Conservation (phyloP, 2,113 vertebrate genomes). For the Mandrillus leucophaeus region DNA sequence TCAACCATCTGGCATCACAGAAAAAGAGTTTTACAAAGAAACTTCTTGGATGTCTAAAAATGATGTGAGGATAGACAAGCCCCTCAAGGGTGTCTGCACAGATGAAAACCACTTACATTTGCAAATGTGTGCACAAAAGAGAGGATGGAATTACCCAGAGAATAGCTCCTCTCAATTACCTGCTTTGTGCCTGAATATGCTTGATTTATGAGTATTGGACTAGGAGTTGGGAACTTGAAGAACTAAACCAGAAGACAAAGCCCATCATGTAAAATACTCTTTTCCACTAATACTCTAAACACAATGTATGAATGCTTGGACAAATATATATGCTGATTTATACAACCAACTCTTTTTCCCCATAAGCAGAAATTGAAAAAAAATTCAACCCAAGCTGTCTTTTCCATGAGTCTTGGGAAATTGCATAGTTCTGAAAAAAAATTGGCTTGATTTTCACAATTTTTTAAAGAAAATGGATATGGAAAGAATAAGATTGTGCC, state of each 20-base stretch:
- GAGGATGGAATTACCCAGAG: background rate
- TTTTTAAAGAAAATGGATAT: conserved; percentile 50
- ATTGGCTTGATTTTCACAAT: conserved; percentile 67
- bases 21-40: conserved; percentile 59
- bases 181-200: conserved; percentile 50
- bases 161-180: conserved; percentile 38
- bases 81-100: conserved; percentile 56
- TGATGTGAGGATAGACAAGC: conserved; percentile 43
- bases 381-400: conserved; percentile 71
- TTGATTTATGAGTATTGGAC: conserved; percentile 26
- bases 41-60: conserved; percentile 64
- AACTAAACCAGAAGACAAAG: conserved; percentile 53
- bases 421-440: conserved; percentile 55
- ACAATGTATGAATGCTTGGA: background rate
- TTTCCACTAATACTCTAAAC: conserved; percentile 47
- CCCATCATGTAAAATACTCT: background rate
- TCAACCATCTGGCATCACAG: conserved; percentile 62
- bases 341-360: conserved; percentile 41
- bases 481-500: conserved; percentile 71
- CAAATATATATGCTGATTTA: conserved; percentile 51
- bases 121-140: conserved; percentile 56
- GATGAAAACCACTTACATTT: conserved; percentile 67
- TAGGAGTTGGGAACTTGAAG: conserved; percentile 29
- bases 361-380: conserved; percentile 42
- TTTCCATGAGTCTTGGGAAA: conserved; percentile 64